Evolutionary conservation across 2,113 vertebrate species (phyloP).

Genomic region (Neogale vison): DNA sequence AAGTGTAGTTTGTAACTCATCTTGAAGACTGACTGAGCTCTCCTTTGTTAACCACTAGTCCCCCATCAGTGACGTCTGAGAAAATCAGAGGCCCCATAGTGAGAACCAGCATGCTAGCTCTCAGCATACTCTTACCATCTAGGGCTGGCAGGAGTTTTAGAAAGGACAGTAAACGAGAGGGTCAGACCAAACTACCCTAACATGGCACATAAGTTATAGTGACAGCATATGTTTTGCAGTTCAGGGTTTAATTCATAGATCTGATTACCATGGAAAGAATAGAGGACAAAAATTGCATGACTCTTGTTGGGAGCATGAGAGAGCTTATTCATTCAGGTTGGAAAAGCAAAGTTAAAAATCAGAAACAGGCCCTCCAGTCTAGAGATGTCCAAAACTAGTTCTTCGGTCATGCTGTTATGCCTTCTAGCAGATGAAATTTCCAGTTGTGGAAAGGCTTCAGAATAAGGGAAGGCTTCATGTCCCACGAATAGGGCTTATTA

Average conservation of each 20-base stretch:
- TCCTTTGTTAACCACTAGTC: constrained; percentile 12
- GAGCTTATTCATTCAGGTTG: constrained; percentile 61
- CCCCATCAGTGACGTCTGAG: background rate
- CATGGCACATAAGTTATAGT: background rate
- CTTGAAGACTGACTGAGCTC: background rate
- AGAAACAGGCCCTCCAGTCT: constrained; percentile 57
- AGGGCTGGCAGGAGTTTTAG: constrained; percentile 19
- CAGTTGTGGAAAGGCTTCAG: constrained; percentile 67
- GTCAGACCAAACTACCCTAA: background rate
- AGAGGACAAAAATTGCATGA: constrained; percentile 25
- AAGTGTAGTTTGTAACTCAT: constrained; percentile 32
- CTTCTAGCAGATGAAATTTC: constrained; percentile 67
- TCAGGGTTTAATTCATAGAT: constrained; percentile 58
- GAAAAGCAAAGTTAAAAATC: constrained; percentile 70
- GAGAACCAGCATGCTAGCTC: background rate
- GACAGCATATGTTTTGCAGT: constrained; percentile 33
- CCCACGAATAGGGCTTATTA: constrained; percentile 70
- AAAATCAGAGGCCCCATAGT: constrained; percentile 9
- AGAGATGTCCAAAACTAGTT: constrained; percentile 62
- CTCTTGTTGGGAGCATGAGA: constrained; percentile 18
- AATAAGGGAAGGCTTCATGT: constrained; percentile 68
- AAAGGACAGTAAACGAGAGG: constrained; percentile 1
- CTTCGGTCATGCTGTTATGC: constrained; percentile 66
- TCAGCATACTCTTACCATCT: background rate
- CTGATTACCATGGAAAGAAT: constrained; percentile 47